Conservation (phyloP, 2,888 invertebrate genomes). For the Lasius platythorax region DNA sequence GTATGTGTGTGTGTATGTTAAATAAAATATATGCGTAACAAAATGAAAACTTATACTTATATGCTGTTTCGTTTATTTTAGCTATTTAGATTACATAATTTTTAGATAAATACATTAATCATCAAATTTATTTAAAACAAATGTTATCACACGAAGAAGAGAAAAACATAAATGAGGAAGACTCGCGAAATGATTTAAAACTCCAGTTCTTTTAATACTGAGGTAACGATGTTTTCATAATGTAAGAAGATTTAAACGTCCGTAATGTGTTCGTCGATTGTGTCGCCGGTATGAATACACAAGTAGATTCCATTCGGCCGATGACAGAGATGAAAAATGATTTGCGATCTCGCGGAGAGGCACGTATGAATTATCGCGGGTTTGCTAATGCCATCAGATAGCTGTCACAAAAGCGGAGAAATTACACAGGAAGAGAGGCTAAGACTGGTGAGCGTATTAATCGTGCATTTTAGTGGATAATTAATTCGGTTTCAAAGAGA, state of each 20-base stretch:
- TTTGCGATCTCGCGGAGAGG: constrained; percentile 48
- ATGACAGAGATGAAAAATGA: constrained; percentile 49
- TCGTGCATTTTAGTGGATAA: constrained; percentile 56
- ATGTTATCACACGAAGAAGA: not conserved
- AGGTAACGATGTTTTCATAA: constrained; percentile 18
- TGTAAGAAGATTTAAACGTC: constrained; percentile 12
- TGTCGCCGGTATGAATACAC: constrained; percentile 36
- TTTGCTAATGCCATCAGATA: constrained; percentile 47
- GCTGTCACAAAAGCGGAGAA: constrained; percentile 43
- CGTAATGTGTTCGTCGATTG: constrained; percentile 24
- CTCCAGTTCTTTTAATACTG: not conserved
- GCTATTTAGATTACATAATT: not conserved
- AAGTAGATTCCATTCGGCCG: not conserved
- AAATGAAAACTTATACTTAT: not conserved
- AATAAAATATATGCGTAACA: not conserved
- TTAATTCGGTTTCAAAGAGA: constrained; percentile 59
- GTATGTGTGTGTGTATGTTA: too few relatives aligned
- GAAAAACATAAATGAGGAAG: not conserved
- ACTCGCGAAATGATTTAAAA: constrained; percentile 12
- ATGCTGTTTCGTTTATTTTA: not conserved
- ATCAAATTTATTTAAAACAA: not conserved
- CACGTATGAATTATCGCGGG: constrained; percentile 47
- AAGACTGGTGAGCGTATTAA: constrained; percentile 53
- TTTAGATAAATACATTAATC: constrained; percentile 13
- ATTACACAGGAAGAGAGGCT: constrained; percentile 52